Percentiles rank a stretch among this genome's conserved stretches.
These are phyloP conservation scores for Apaloderma vittatum DNA, from an alignment of 2,113 vertebrate species.

Conservation along the genomic window DNA sequence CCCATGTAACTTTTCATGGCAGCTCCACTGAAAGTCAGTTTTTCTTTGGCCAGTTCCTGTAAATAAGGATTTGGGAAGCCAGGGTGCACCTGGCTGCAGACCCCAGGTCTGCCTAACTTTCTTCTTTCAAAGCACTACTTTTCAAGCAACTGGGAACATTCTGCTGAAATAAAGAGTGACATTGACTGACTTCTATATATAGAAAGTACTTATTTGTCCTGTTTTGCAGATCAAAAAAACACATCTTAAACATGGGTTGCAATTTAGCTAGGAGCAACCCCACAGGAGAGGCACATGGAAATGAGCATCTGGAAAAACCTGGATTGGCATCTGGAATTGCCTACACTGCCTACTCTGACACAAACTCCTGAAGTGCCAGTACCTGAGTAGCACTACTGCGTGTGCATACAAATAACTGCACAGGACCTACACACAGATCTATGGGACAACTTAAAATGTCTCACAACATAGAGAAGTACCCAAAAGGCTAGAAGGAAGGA, in stretches of 20 bases:
- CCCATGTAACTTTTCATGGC: neutral
- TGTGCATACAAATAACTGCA: neutral
- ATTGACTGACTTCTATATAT: neutral
- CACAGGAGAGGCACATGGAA: neutral
- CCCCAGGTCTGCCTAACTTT: neutral
- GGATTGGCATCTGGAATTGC: neutral
- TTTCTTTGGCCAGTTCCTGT: neutral
- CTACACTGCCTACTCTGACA: neutral
- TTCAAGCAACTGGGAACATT: neutral
- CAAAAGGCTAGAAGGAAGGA: neutral
- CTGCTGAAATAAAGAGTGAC: neutral
- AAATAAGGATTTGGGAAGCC: neutral
- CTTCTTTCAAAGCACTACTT: neutral
- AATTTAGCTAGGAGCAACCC: neutral
- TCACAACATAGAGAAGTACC: neutral
- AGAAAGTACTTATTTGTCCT: neutral
- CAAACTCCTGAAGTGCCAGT: neutral
- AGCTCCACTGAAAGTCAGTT: neutral
- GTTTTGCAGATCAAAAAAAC: neutral
- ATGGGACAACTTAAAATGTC: neutral
- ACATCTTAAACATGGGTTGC: neutral
- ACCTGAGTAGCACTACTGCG: neutral
- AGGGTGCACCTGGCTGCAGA: neutral
- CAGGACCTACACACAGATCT: neutral
- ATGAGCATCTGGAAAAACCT: neutral